Percentiles rank a stretch among this genome's conserved stretches.
phyloP scores from a whole-genome alignment of 2,797 vertebrate genomes.

The Onychomys torridus region DNA sequence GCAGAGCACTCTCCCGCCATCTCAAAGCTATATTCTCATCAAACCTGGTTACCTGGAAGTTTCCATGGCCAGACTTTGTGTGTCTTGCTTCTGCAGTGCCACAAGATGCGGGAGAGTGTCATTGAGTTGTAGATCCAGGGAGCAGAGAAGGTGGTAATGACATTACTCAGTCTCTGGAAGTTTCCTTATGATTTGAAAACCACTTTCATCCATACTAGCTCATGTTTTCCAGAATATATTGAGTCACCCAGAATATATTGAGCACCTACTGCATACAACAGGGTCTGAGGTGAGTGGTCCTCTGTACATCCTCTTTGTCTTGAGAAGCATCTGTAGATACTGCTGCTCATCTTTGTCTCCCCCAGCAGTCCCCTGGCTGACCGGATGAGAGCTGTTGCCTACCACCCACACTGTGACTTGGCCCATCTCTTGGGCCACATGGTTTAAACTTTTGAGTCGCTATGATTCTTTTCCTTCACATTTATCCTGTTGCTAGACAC shows the following conservation, averaged over 20 bases:
- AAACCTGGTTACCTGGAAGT: not conserved
- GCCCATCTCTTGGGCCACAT: not conserved
- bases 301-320: not conserved
- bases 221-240: not conserved
- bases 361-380: fast-evolving
- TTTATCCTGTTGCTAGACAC: not conserved
- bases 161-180: not conserved
- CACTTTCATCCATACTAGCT: not conserved
- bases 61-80: not conserved
- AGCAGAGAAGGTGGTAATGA: not conserved
- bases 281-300: not conserved
- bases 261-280: not conserved
- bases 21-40: not conserved
- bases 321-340: not conserved
- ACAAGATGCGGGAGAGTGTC: not conserved
- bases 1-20: not conserved
- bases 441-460: not conserved
- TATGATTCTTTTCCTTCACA: not conserved
- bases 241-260: not conserved
- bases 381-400: not conserved
- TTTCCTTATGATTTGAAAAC: not conserved
- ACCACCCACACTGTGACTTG: not conserved
- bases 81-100: not conserved
- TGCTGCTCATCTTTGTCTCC: not conserved
- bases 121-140: not conserved